Evolutionary conservation across 2,797 vertebrate genomes (phyloP), one percentile per base, ranked within the genome.

Genomic region (Oophaga sylvatica): DNA sequence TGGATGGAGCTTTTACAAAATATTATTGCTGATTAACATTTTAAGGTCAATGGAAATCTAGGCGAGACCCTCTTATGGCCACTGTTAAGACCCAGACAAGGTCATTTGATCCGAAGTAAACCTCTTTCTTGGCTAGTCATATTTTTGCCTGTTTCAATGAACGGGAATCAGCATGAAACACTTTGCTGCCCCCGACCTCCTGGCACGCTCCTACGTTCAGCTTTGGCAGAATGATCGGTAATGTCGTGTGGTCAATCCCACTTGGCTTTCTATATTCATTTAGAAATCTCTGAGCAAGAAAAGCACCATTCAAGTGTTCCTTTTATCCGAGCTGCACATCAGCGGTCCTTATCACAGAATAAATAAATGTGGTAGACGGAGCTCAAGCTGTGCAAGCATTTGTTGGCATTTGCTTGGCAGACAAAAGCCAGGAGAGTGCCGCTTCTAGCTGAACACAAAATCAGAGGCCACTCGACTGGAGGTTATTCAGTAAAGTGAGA

Each of bases 351-450:
- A 84, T 84, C 83, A 77, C 83, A 84, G 35, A 84, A 84, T 73
- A 84, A 77, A 84, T 84, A 84, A 84, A 77, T 84, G 71, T 84
- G 83, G 31, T 84, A 53, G 63, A 84, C 53, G 59, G 83, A 84
- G 22, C 57, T 56, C 83, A 84, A 76, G 83, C 83, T 84, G 83
- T 84, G 83, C 71, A 77, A 84, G 83, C 83, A 84, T 84, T 84
- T 84, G 83, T 84, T 84, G 83, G 83, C 83, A 84, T 77, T 84
- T 84, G 71, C 71, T 84, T 77, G 83, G 83, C 83, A 84, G 83
- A 84, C 83, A 84, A 84, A 84, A 41, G 83, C 57, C 83, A 77
- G 83, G 71, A 84, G 83, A 84, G 83, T 17, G 71, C 57, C 45
- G 71, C 83, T 84, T 84, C 83, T 48, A 77, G 41, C 83, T 48